phyloP scores from a whole-genome alignment of 2,797 vertebrate species.

The Botia kubotai region DNA sequence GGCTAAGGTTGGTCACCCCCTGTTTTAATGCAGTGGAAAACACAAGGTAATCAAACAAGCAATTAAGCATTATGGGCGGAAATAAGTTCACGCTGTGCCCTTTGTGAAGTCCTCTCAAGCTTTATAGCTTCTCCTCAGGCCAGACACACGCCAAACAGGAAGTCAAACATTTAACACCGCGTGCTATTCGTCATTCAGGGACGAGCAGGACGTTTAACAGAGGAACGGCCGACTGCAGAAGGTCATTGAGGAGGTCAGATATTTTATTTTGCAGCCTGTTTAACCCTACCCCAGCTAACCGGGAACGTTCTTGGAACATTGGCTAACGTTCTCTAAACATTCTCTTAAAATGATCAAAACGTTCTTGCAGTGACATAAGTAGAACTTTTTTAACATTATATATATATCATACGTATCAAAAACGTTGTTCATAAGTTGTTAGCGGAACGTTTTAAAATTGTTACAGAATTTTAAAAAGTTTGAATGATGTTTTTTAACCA shows the following conservation, averaged over 20 bases:
- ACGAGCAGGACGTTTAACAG: not conserved
- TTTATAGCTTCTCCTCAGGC: conserved; percentile 46
- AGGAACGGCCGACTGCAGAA: not conserved
- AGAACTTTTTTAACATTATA: too few relatives aligned
- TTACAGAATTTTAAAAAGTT: too few relatives aligned
- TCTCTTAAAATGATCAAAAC: too few relatives aligned
- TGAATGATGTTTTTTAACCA: too few relatives aligned
- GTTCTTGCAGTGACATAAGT: too few relatives aligned
- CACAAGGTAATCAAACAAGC: conserved; percentile 59
- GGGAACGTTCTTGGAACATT: too few relatives aligned
- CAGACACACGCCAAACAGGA: conserved; percentile 25
- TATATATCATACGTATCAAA: too few relatives aligned
- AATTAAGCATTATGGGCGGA: conserved; percentile 62
- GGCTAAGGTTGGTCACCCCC: conserved; percentile 39
- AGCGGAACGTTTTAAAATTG: too few relatives aligned
- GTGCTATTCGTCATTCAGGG: conserved; percentile 26
- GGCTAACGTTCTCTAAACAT: too few relatives aligned
- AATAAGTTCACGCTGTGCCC: conserved; percentile 42
- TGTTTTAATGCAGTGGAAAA: conserved; percentile 48
- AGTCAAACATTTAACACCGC: conserved; percentile 12
- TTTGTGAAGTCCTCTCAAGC: conserved; percentile 39
- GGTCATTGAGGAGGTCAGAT: conserved; percentile 19
- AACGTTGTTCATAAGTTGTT: too few relatives aligned
- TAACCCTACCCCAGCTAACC: not conserved
- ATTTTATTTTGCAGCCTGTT: conserved; percentile 19